These are phyloP conservation scores for Mastacembelus armatus DNA, from an alignment of 2,797 vertebrate species.

Conservation along the genomic window DNA sequence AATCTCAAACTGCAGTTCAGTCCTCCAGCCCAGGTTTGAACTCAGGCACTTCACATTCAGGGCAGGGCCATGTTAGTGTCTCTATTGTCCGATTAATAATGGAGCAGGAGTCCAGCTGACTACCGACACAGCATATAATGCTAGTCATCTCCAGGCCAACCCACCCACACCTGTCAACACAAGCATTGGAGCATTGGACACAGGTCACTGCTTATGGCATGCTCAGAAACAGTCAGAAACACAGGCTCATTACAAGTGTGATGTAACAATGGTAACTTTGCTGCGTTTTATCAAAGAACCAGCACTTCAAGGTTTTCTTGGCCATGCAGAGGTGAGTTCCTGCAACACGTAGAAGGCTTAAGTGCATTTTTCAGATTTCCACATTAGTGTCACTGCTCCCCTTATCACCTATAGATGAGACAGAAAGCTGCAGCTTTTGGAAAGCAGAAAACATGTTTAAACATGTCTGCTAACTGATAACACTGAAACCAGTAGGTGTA, in stretches of 20 bases:
- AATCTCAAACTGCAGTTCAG: neutral
- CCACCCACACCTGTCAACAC: conserved; percentile 67
- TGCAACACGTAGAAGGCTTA: conserved; percentile 19
- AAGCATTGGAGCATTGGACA: conserved; percentile 56
- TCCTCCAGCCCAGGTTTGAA: conserved; percentile 57
- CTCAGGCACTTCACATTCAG: conserved; percentile 60
- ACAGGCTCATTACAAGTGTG: conserved; percentile 9
- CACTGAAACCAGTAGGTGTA: too few species aligned
- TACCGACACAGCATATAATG: conserved; percentile 73
- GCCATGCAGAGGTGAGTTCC: conserved; percentile 2
- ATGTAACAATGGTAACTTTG: conserved; percentile 22
- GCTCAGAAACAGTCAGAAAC: conserved; percentile 30
- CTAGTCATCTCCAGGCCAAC: conserved; percentile 80
- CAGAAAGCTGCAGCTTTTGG: neutral
- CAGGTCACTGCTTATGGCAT: conserved; percentile 55
- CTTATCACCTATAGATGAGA: neutral
- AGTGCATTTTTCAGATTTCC: conserved; percentile 9
- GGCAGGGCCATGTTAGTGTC: conserved; percentile 73
- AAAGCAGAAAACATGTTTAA: too few species aligned
- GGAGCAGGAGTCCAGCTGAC: conserved; percentile 84
- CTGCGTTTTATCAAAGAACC: conserved; percentile 19
- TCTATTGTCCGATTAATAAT: conserved; percentile 86
- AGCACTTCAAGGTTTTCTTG: conserved; percentile 18
- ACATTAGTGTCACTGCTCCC: neutral
- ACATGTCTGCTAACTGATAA: neutral